Evolutionary conservation across 2,113 vertebrate species (phyloP).

Genomic region (Phalacrocorax pelagicus): DNA sequence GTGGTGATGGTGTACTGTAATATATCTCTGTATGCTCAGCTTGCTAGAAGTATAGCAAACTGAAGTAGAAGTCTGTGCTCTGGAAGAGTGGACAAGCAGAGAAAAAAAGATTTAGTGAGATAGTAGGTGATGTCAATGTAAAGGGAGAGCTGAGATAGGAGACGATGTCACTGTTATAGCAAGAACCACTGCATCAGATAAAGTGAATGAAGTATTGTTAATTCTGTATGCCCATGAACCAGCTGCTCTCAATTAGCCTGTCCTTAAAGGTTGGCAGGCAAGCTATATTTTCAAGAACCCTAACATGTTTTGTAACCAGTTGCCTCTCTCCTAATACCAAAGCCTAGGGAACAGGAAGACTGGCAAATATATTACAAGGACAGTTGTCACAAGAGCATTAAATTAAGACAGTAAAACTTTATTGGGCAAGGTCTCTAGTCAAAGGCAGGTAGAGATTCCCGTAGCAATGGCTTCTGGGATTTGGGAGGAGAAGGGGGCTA

Average conservation of each 20-base stretch:
- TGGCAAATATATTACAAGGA: background rate
- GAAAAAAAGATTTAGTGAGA: background rate
- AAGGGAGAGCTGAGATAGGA: background rate
- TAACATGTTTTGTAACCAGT: background rate
- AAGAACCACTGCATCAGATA: background rate
- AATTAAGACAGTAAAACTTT: background rate
- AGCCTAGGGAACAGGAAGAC: background rate
- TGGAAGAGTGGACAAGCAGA: background rate
- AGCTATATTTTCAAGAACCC: background rate
- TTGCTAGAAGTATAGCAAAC: background rate
- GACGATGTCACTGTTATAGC: background rate
- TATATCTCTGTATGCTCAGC: background rate
- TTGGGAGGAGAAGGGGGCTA: background rate
- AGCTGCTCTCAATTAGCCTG: background rate
- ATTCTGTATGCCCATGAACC: background rate
- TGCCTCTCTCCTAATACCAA: background rate
- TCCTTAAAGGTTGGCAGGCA: background rate
- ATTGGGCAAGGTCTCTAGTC: background rate
- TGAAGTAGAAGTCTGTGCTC: background rate
- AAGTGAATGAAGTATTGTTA: background rate
- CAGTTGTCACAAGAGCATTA: background rate
- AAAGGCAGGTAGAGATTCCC: background rate
- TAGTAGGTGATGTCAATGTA: background rate
- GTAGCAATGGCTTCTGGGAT: background rate
- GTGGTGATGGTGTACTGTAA: background rate